A percentile compares a stretch with the other conserved stretches of the same genome.
These are phyloP conservation scores for Rostratula benghalensis DNA, from an alignment of 2,113 vertebrate species.

Conservation along the genomic window DNA sequence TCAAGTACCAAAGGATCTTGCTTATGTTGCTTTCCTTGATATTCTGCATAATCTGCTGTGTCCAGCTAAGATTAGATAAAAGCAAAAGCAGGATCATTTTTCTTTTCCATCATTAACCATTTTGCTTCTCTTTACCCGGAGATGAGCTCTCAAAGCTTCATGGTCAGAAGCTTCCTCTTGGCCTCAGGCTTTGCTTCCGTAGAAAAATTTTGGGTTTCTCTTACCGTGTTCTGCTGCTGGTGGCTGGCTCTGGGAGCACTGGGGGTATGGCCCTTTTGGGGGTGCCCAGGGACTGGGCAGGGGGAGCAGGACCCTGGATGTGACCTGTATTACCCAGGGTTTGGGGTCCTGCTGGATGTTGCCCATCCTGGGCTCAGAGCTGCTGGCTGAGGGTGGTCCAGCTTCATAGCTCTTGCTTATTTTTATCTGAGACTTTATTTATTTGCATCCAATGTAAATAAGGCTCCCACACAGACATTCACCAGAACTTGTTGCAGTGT, in stretches of 20 bases:
- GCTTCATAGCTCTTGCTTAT: rapidly evolving
- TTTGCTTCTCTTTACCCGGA: not conserved
- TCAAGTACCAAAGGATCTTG: constrained; percentile 5
- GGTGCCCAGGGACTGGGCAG: not conserved
- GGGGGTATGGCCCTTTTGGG: not conserved
- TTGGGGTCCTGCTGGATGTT: rapidly evolving
- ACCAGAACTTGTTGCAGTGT: not conserved
- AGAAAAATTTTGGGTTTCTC: not conserved
- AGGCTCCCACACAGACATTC: not conserved
- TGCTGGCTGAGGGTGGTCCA: not conserved
- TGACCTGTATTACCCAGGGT: rapidly evolving
- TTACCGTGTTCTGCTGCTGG: rapidly evolving
- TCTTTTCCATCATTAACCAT: not conserved
- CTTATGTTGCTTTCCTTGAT: constrained; percentile 30
- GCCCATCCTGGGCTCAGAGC: rapidly evolving
- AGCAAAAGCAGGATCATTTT: not conserved
- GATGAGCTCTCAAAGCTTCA: not conserved
- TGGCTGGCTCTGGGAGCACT: rapidly evolving
- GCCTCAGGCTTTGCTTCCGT: not conserved
- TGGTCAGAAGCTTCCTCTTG: rapidly evolving
- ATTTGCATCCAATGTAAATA: rapidly evolving
- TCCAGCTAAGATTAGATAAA: constrained; percentile 51
- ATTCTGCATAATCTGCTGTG: constrained; percentile 44
- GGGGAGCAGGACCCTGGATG: rapidly evolving
- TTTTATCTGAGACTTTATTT: not conserved